A percentile compares a stretch with the other conserved stretches of the same genome.
Evolutionary conservation across 2,113 vertebrate genomes (phyloP).

Genomic region (western clawed frog (Xenopus tropicalis)): DNA sequence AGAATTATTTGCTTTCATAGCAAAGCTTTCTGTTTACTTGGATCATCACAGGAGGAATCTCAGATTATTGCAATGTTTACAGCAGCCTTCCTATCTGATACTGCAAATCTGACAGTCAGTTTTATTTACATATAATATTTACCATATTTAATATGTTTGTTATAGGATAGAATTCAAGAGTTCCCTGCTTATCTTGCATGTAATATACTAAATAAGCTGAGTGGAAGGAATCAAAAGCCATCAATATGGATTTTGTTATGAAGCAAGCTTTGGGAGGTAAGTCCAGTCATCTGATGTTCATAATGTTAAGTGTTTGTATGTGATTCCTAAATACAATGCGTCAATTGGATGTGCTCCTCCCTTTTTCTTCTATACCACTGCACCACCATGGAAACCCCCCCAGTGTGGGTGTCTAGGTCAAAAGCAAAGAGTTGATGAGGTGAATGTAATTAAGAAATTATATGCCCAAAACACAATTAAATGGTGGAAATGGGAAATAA

Average conservation of each 20-base stretch:
- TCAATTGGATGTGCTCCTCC: constrained; percentile 34
- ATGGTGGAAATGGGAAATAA: too few species aligned
- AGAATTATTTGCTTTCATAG: too few species aligned
- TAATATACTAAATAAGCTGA: constrained; percentile 63
- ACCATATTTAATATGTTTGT: constrained; percentile 10
- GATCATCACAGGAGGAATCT: too few species aligned
- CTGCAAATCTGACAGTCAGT: too few species aligned
- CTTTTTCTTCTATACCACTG: constrained; percentile 27
- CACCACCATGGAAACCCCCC: constrained; percentile 19
- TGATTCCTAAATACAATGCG: constrained; percentile 37
- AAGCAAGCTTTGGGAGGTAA: constrained; percentile 92
- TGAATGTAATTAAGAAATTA: background rate
- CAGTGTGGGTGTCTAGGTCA: too few species aligned
- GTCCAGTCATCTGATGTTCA: constrained; percentile 46
- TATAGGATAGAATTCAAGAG: constrained; percentile 52
- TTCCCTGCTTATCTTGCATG: constrained; percentile 63
- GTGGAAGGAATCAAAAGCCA: constrained; percentile 71
- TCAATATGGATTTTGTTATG: constrained; percentile 92
- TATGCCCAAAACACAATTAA: too few species aligned
- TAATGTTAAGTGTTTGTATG: constrained; percentile 7
- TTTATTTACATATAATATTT: too few species aligned
- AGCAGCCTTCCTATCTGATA: too few species aligned
- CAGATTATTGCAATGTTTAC: too few species aligned
- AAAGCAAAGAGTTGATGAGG: background rate
- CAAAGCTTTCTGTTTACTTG: too few species aligned